These are phyloP conservation scores for Xiphophorus couchianus DNA, from an alignment of 2,113 vertebrate species.

Conservation along the genomic window DNA sequence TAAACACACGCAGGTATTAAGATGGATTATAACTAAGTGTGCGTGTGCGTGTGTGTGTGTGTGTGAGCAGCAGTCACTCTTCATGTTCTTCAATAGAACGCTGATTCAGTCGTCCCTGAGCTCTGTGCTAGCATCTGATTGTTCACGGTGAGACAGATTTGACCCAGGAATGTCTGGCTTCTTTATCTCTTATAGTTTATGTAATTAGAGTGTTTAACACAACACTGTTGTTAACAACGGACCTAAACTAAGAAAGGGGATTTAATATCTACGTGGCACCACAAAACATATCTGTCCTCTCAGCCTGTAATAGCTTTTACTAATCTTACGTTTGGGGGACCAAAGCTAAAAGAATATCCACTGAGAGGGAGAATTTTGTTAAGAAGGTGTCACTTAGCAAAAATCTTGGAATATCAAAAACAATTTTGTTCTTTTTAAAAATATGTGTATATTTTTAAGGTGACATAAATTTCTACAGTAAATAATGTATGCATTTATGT, in stretches of 20 bases:
- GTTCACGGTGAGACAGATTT: not conserved
- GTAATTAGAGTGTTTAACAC: not conserved
- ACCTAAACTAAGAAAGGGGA: not conserved
- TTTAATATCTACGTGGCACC: not conserved
- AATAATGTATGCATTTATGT: too few species aligned
- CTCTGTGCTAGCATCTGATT: not conserved
- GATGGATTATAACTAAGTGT: conserved; percentile 43
- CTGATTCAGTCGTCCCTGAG: not conserved
- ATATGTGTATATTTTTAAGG: too few species aligned
- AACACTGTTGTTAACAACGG: not conserved
- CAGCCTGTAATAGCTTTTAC: too few species aligned
- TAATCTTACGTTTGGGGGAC: too few species aligned
- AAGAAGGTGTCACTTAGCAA: too few species aligned
- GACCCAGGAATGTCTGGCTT: not conserved
- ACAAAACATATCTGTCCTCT: too few species aligned
- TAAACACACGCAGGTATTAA: conserved; percentile 27
- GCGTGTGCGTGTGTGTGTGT: not conserved
- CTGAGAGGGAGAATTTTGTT: too few species aligned
- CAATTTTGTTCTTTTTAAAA: too few species aligned
- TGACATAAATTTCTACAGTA: too few species aligned
- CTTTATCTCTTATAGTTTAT: too few species aligned
- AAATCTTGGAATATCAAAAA: too few species aligned
- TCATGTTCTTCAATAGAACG: not conserved
- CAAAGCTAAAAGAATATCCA: too few species aligned
- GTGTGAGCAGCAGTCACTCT: not conserved